Percentiles rank a stretch among this genome's conserved stretches.
Evolutionary conservation across 1,140 invertebrate genomes (phyloP).

Genomic region (Gonioctena quinquepunctata): DNA sequence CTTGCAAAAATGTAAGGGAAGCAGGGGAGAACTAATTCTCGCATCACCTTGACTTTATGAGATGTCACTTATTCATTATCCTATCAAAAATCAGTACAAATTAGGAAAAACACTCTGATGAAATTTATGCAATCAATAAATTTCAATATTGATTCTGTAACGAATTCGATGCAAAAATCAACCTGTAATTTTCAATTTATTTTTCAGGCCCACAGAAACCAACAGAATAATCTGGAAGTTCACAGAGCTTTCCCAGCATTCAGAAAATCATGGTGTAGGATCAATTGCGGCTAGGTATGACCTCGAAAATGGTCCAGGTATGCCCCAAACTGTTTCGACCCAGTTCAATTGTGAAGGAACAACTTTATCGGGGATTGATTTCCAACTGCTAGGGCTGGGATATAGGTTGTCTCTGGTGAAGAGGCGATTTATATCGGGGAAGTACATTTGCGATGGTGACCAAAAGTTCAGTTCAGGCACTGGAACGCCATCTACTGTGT

Average conservation of each 20-base stretch:
- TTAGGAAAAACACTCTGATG: background rate
- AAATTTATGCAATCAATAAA: background rate
- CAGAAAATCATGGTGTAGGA: constrained; percentile 85
- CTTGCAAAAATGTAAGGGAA: no score
- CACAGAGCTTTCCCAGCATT: constrained; percentile 87
- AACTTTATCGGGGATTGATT: constrained; percentile 91
- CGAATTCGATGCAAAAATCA: background rate
- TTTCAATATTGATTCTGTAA: background rate
- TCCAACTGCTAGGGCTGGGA: constrained; percentile 84
- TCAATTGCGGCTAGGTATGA: constrained; percentile 89
- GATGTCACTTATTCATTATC: no score
- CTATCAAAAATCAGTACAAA: no score
- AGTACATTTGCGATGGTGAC: constrained; percentile 89
- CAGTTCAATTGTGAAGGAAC: constrained; percentile 96
- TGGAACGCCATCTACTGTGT: constrained; percentile 40
- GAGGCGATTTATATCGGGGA: constrained; percentile 89
- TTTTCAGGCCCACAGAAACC: constrained; percentile 74
- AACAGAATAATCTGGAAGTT: constrained; percentile 89
- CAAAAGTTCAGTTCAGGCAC: constrained; percentile 56
- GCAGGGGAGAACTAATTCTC: no score
- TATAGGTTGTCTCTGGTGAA: constrained; percentile 94
- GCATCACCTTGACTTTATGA: no score
- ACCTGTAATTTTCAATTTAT: background rate
- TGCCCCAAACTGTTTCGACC: constrained; percentile 80
- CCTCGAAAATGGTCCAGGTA: constrained; percentile 77